These are phyloP conservation scores for Lordiphosa fenestrarum DNA, from an alignment of 2,888 invertebrate genomes.

Conservation along the genomic window DNA sequence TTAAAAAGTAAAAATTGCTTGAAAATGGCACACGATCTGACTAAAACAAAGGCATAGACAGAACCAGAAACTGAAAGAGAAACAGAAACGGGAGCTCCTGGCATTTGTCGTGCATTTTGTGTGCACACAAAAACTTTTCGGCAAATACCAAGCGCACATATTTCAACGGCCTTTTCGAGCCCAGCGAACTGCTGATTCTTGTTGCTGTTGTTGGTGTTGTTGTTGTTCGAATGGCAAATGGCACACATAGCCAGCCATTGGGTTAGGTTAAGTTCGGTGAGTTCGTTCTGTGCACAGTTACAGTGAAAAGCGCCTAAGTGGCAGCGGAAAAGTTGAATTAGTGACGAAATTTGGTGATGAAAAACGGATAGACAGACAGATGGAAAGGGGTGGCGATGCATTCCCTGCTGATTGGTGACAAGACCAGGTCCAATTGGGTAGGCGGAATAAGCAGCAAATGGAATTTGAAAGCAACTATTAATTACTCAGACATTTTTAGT, in stretches of 20 bases:
- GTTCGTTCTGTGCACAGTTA: constrained; percentile 25
- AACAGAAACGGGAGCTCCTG: constrained; percentile 28
- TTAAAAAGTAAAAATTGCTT: constrained; percentile 73
- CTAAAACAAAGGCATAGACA: constrained; percentile 52
- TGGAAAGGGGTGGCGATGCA: not conserved
- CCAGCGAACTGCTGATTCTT: constrained; percentile 21
- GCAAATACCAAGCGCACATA: constrained; percentile 39
- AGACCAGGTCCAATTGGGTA: constrained; percentile 1
- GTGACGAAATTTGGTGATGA: constrained; percentile 32
- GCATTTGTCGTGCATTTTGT: constrained; percentile 50
- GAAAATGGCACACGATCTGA: constrained; percentile 67
- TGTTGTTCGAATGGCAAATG: constrained; percentile 35
- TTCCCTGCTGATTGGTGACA: constrained; percentile 7
- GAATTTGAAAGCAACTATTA: constrained; percentile 2
- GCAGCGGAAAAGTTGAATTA: constrained; percentile 47
- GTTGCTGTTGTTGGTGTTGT: constrained; percentile 17
- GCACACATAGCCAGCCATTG: constrained; percentile 40
- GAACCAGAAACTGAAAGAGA: not conserved
- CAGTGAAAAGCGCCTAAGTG: constrained; percentile 44
- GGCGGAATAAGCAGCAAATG: constrained; percentile 4
- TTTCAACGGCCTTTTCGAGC: constrained; percentile 39
- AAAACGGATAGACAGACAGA: not conserved
- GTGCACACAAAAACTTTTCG: constrained; percentile 46
- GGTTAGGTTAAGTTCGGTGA: constrained; percentile 29
- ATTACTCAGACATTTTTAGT: not conserved